These are phyloP conservation scores for Ambastaia sidthimunki DNA, from an alignment of 2,797 vertebrate species.

Conservation along the genomic window DNA sequence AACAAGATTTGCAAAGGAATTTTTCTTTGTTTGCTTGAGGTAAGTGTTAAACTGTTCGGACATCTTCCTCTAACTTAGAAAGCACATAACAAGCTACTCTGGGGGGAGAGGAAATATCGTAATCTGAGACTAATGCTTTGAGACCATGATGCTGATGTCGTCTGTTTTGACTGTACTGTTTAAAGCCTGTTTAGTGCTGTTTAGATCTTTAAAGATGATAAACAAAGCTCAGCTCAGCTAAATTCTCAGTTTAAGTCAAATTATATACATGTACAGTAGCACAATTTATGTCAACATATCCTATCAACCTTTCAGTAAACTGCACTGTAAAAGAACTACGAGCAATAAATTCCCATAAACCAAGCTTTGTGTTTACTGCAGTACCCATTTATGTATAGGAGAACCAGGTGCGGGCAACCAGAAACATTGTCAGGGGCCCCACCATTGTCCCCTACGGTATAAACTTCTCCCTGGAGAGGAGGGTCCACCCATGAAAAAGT, in stretches of 20 bases:
- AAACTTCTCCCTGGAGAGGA: not conserved
- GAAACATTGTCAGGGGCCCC: not conserved
- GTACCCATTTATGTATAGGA: not conserved
- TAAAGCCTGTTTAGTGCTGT: conserved; percentile 38
- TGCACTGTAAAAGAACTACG: not conserved
- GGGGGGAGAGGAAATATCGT: not conserved
- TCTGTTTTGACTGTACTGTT: conserved; percentile 61
- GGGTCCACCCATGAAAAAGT: not conserved
- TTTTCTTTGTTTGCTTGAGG: conserved; percentile 66
- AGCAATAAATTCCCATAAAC: not conserved
- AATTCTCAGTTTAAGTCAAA: not conserved
- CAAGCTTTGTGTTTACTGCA: not conserved
- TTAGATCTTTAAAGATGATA: conserved; percentile 57
- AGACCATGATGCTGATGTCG: conserved; percentile 53
- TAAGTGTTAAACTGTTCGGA: conserved; percentile 67
- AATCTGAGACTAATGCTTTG: conserved; percentile 43
- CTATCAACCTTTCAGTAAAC: too few relatives aligned
- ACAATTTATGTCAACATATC: not conserved
- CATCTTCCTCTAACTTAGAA: not conserved
- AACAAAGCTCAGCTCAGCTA: conserved; percentile 34
- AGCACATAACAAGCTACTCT: not conserved
- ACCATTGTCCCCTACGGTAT: not conserved
- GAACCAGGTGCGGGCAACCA: not conserved
- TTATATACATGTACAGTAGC: not conserved
- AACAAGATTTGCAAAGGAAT: conserved; percentile 47